These are phyloP conservation scores for Parauchenoglanis ngamensis DNA, from an alignment of 2,797 vertebrate species.

Conservation along the genomic window DNA sequence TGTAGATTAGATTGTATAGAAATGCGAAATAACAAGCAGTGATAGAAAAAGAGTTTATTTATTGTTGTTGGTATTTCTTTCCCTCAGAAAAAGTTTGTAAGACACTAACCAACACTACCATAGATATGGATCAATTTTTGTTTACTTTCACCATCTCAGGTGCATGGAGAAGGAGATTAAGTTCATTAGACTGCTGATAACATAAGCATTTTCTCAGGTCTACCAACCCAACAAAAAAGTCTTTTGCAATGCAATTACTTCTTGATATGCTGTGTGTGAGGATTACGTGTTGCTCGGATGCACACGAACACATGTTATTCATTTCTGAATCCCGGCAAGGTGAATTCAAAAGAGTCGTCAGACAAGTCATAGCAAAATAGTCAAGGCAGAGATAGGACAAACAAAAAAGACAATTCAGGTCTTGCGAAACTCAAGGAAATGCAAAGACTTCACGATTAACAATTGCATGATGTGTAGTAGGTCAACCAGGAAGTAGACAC, in stretches of 20 bases:
- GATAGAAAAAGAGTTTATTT: background rate
- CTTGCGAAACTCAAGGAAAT: background rate
- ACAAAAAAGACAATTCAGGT: background rate
- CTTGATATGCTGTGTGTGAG: background rate
- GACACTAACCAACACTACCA: background rate
- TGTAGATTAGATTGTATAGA: slow-evolving; percentile 13
- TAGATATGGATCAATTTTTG: background rate
- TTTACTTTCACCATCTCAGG: background rate
- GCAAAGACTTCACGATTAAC: background rate
- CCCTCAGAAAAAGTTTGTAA: background rate
- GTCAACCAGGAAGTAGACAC: background rate
- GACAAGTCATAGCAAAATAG: background rate
- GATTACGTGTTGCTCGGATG: background rate
- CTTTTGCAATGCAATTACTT: background rate
- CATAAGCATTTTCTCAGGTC: background rate
- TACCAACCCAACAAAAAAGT: background rate
- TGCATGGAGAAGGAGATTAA: background rate
- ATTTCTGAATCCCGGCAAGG: background rate
- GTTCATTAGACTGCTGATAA: background rate
- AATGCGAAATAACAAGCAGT: slow-evolving; percentile 13
- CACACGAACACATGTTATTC: background rate
- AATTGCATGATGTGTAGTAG: background rate
- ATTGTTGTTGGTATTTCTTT: background rate
- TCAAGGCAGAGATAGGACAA: background rate
- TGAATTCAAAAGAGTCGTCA: background rate